Percentiles rank a stretch among this genome's conserved stretches.
Conservation (phyloP, 2,888 invertebrate genomes). For the Hedya salicella region DNA sequence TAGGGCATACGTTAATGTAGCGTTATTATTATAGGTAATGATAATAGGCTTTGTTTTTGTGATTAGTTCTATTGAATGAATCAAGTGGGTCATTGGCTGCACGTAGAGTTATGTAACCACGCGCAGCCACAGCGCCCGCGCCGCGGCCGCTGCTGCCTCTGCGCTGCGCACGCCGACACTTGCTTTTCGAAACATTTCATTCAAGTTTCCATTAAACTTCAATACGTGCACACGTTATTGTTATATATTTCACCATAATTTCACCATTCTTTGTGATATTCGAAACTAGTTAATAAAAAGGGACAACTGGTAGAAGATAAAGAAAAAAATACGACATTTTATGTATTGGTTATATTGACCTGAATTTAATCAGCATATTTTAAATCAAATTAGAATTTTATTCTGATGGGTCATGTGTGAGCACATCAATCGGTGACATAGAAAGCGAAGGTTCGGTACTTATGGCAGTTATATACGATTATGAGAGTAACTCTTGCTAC, state of each 20-base stretch:
- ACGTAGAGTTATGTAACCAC: conserved; percentile 75
- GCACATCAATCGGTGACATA: conserved; percentile 7
- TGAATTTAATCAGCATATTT: conserved; percentile 22
- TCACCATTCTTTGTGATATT: not conserved
- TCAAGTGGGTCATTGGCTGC: conserved; percentile 82
- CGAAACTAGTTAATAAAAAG: not conserved
- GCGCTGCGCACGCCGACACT: conserved; percentile 27
- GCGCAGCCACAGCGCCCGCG: conserved; percentile 49
- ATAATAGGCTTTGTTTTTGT: conserved; percentile 62
- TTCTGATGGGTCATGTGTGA: not conserved
- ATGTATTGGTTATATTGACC: conserved; percentile 11
- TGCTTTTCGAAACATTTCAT: conserved; percentile 25
- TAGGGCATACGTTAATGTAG: conserved; percentile 20
- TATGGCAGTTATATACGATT: conserved; percentile 2
- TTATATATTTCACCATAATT: conserved; percentile 6
- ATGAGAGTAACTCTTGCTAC: not conserved
- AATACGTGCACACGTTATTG: conserved; percentile 1
- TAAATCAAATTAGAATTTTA: not conserved
- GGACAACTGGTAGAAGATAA: not conserved
- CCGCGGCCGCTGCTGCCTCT: conserved; percentile 18
- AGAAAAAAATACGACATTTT: conserved; percentile 1
- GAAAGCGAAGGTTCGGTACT: conserved; percentile 22
- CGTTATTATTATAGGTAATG: conserved; percentile 22
- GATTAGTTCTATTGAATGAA: conserved; percentile 65
- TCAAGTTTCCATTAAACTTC: not conserved